Evolutionary conservation across 2,797 vertebrate genomes (phyloP), one percentile per base, ranked within the genome.

Genomic region (Mormyrus hasselquistii): DNA sequence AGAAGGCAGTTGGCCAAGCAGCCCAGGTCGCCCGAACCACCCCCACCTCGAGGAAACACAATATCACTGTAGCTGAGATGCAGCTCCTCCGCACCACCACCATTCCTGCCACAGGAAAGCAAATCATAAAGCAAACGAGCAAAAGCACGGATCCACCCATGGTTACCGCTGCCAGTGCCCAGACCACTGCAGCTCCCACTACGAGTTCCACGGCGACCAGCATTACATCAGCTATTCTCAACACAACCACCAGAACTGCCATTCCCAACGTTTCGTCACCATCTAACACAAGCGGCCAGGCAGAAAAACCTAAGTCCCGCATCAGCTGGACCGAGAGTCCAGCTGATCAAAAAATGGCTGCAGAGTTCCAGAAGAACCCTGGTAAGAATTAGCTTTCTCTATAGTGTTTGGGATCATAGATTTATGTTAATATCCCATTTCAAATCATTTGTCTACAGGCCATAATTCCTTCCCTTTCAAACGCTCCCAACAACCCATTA

Each of bases 301-400:
- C 41, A 2, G 85, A 22, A 3, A 91, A 41, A 88, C 10, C 90
- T 7, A 94, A 16, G 89, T 94, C 90, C 89, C 93, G 92, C 34
- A 91, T 96, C 65, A 94, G 91, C 91, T 96, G 95, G 95, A 95
- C 95, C 0, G 95, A 96, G 92, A 94, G 90, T 88, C 89, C 90
- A 9, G 93, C 94, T 22, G 88, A 87, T 41, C 86, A 88, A 90
- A 92, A 52, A 38, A 90, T 86, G 88, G 87, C 91, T 69, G 93
- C 91, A 4, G 91, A 90, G 83, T 86, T 92, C 57, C 94, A 93
- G 22, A 96, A 93, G 88, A 94, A 92, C 25, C 91, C 95, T 79
- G 95, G 95, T 96, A 93, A 88, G 69, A 76, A 82, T 57, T 86
- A 87, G 34, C n/a, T 69, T 82, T 29, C 49, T 88, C 14, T 73